Conservation (phyloP, 1,140 invertebrate species). For the Campoletis sonorensis region DNA sequence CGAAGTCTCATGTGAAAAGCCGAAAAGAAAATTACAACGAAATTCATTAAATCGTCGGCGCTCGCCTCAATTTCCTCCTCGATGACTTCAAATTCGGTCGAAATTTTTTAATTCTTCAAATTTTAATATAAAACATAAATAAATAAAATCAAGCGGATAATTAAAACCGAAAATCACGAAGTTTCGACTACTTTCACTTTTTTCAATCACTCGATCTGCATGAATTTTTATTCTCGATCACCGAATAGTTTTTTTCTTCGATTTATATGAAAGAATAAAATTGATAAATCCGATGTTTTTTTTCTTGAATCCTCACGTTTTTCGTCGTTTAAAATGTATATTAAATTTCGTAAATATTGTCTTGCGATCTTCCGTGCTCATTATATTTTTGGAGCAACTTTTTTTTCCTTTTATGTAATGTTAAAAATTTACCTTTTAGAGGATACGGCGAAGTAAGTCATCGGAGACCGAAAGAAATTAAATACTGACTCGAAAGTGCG, state of each 20-base stretch:
- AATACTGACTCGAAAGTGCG: too few species aligned
- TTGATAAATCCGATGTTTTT: too few species aligned
- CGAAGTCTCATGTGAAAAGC: too few species aligned
- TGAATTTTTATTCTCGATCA: background rate
- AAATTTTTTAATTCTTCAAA: too few species aligned
- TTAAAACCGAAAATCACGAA: background rate
- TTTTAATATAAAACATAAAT: too few species aligned
- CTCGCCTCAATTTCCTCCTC: too few species aligned
- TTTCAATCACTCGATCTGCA: slow-evolving; percentile 27
- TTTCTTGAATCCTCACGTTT: background rate
- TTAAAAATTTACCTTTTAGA: background rate
- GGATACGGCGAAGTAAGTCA: background rate
- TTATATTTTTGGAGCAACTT: background rate
- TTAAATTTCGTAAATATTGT: background rate
- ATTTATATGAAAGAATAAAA: background rate
- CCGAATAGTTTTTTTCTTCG: background rate
- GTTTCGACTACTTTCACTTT: background rate
- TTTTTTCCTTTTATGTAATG: background rate
- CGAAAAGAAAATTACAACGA: too few species aligned
- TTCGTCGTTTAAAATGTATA: too few species aligned
- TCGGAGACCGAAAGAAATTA: background rate
- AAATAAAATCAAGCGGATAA: too few species aligned
- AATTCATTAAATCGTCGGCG: too few species aligned
- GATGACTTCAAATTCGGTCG: too few species aligned
- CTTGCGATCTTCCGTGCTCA: background rate